These are phyloP conservation scores for Phengaris alcon DNA, from an alignment of 2,888 invertebrate species.

Conservation along the genomic window DNA sequence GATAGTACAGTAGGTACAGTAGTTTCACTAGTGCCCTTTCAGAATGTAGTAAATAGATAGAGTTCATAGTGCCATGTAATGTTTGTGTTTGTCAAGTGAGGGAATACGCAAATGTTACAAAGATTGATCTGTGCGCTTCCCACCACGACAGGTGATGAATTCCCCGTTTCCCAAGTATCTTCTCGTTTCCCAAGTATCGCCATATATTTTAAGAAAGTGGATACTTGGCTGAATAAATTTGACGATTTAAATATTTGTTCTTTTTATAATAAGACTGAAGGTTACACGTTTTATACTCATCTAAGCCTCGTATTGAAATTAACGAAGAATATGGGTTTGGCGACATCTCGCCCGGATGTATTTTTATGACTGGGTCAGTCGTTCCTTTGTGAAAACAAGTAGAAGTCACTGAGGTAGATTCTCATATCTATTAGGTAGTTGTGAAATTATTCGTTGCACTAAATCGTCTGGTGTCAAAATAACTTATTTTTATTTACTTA, in stretches of 20 bases:
- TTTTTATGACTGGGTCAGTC: too few relatives aligned
- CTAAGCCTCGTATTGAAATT: too few relatives aligned
- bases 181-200: neutral
- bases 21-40: neutral
- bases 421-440: too few relatives aligned
- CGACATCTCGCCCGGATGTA: too few relatives aligned
- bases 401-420: too few relatives aligned
- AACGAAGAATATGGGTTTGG: too few relatives aligned
- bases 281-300: too few relatives aligned
- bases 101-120: constrained; percentile 1
- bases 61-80: neutral
- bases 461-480: too few relatives aligned
- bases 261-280: neutral
- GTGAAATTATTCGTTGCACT: too few relatives aligned
- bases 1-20: too few relatives aligned
- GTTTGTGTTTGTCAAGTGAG: constrained; percentile 19
- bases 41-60: neutral
- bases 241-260: neutral
- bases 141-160: neutral
- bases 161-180: neutral
- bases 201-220: neutral
- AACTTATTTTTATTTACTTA: too few relatives aligned
- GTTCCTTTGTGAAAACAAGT: too few relatives aligned
- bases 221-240: neutral
- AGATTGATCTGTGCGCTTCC: constrained; percentile 10